Evolutionary conservation across 2,888 invertebrate species (phyloP).

Genomic region (Dicycla oo): DNA sequence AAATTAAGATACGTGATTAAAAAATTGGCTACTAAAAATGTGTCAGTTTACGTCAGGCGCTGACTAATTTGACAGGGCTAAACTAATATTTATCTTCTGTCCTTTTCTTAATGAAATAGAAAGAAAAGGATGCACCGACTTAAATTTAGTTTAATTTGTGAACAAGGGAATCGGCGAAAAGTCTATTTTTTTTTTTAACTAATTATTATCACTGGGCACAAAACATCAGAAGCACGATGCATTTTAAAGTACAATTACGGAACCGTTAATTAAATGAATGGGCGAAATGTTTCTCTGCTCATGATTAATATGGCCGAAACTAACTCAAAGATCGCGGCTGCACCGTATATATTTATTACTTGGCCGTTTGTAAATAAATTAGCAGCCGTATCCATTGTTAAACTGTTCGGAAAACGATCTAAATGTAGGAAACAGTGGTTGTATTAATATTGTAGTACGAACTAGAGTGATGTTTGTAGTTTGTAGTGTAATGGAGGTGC

Average conservation of each 20-base stretch:
- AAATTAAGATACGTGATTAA: too few species aligned
- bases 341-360: constrained; percentile 66
- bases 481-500: constrained; percentile 37
- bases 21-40: too few species aligned
- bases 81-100: too few species aligned
- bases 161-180: too few species aligned
- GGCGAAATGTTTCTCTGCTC: constrained; percentile 63
- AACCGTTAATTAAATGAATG: constrained; percentile 65
- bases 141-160: too few species aligned
- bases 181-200: background rate
- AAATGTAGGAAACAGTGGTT: constrained; percentile 30
- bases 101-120: too few species aligned
- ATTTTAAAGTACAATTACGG: constrained; percentile 32
- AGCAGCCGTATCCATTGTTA: constrained; percentile 43
- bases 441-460: constrained; percentile 43
- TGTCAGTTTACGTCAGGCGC: too few species aligned
- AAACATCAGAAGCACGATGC: constrained; percentile 5
- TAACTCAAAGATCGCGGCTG: constrained; percentile 69
- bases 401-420: constrained; percentile 29
- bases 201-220: background rate
- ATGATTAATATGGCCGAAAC: constrained; percentile 76
- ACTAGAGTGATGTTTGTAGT: too few species aligned
- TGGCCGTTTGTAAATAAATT: constrained; percentile 61
- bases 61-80: too few species aligned
- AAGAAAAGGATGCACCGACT: too few species aligned